phyloP scores from a whole-genome alignment of 2,888 invertebrate species.

The Branchellion lobata region DNA sequence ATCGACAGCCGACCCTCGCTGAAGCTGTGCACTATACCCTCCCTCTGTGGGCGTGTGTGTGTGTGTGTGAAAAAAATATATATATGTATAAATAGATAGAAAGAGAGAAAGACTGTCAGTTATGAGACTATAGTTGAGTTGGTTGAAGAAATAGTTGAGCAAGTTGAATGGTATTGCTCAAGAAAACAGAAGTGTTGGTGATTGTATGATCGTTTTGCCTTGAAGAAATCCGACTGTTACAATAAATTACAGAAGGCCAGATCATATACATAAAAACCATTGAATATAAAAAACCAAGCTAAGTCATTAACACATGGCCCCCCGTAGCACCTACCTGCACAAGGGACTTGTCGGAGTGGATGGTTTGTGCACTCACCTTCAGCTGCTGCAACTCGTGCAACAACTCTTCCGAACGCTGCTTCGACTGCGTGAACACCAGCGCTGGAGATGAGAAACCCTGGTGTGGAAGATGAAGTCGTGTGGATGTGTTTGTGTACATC shows the following conservation, averaged over 20 bases:
- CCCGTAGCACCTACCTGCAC: slow-evolving; percentile 68
- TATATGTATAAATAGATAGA: not conserved
- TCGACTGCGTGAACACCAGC: slow-evolving; percentile 80
- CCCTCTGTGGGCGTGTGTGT: slow-evolving; percentile 70
- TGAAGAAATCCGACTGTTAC: too few species aligned
- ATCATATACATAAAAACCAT: too few species aligned
- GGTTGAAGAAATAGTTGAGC: too few species aligned
- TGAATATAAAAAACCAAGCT: too few species aligned
- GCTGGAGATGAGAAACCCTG: slow-evolving; percentile 77
- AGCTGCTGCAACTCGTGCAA: slow-evolving; percentile 80
- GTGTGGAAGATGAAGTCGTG: too few species aligned
- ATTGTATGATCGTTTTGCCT: too few species aligned
- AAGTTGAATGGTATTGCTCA: too few species aligned
- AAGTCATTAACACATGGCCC: too few species aligned
- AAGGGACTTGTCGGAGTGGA: slow-evolving; percentile 87
- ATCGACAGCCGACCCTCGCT: slow-evolving; percentile 91
- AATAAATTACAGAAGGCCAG: too few species aligned
- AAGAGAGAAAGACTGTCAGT: not conserved
- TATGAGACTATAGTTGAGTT: not conserved
- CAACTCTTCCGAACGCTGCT: slow-evolving; percentile 88
- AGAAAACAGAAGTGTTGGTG: too few species aligned
- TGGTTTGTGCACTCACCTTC: slow-evolving; percentile 87
- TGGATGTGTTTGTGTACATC: too few species aligned
- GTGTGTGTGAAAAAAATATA: not conserved
- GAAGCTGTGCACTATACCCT: slow-evolving; percentile 85